A percentile compares a stretch with the other conserved stretches of the same genome.
phyloP scores from a whole-genome alignment of 2,888 invertebrate species.

The Limnephilus lunatus region DNA sequence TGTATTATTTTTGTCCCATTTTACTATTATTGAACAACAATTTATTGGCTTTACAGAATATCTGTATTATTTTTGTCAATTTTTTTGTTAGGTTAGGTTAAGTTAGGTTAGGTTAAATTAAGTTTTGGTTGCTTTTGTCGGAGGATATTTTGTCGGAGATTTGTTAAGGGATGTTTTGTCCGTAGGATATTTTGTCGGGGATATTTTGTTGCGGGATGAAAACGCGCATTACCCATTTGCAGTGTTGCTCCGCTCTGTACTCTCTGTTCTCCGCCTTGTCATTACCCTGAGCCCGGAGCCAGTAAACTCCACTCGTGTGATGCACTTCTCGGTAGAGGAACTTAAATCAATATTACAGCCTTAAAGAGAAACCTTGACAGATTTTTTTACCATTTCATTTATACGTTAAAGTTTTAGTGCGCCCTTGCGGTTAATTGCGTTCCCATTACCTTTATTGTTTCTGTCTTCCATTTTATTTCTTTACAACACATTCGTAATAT shows the following conservation, averaged over 20 bases:
- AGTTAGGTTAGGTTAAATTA: too few species aligned
- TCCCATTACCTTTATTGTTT: conserved; percentile 30
- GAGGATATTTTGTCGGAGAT: too few species aligned
- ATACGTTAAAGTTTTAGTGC: conserved; percentile 43
- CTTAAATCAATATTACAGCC: conserved; percentile 61
- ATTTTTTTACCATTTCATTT: conserved; percentile 55
- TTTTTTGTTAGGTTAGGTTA: too few species aligned
- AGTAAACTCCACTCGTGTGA: not conserved
- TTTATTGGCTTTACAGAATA: too few species aligned
- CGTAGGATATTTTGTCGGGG: too few species aligned
- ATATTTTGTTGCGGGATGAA: too few species aligned
- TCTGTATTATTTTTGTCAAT: too few species aligned
- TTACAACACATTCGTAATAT: not conserved
- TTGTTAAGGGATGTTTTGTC: too few species aligned
- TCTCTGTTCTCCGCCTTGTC: conserved; percentile 33
- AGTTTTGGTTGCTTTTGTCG: too few species aligned
- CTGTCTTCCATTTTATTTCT: not conserved
- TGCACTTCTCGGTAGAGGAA: conserved; percentile 45
- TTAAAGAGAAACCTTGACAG: conserved; percentile 54
- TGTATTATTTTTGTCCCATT: too few species aligned
- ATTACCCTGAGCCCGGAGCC: not conserved
- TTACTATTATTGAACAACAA: too few species aligned
- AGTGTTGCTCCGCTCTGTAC: not conserved
- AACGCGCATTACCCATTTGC: not conserved
- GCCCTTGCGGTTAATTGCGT: conserved; percentile 42